Evolutionary conservation across 1,140 invertebrate species (phyloP), one percentile per base, ranked within the genome.

Genomic region (Lasioglossum baleicum): DNA sequence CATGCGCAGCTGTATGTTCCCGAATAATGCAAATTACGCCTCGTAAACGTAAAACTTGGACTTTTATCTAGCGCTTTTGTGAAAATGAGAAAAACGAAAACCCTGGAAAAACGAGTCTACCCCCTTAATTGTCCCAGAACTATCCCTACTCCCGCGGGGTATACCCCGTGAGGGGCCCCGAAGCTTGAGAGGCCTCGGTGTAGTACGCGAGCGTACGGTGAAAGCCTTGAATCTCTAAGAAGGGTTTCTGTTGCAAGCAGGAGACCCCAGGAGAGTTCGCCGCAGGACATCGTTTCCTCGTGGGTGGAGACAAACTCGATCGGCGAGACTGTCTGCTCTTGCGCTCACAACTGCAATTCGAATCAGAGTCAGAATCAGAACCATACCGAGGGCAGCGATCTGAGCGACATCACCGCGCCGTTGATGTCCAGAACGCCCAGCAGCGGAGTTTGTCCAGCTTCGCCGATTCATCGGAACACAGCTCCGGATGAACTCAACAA

Each of bases 361-460:
- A 78, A 77, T 15, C 75, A 77, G 11, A 72, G 61, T 63, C 67
- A 71, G 5, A 77, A 79, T 63, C 67, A 71, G 2, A 77, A 79
- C 13, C 70, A 73, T 13, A 88, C 87, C 15, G 92, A 93, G 53
- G 90, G 89, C 42, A 92, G 91, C 42, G 92, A 93, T 17, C 75
- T 90, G 7, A 93, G 92, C 75, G 92, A 93, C 64, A 90, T 88
- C 20, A 93, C 90, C 51, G 87, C 87, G 11, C 91, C 91, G 11
- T 44, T 92, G 40, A 88, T 90, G 68, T 93, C 92, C 15, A 88
- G 90, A 84, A 92, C 91, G 42, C 91, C 92, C 2, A 93, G 92
- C 75, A 93, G 92, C 85, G 88, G 92, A 85, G 88, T 91, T 88
- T 91, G 89, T 86, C 90, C 90, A 76, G 89, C 92, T 65, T 93